phyloP scores from a whole-genome alignment of 2,888 invertebrate genomes.

The Melitaea athalia region DNA sequence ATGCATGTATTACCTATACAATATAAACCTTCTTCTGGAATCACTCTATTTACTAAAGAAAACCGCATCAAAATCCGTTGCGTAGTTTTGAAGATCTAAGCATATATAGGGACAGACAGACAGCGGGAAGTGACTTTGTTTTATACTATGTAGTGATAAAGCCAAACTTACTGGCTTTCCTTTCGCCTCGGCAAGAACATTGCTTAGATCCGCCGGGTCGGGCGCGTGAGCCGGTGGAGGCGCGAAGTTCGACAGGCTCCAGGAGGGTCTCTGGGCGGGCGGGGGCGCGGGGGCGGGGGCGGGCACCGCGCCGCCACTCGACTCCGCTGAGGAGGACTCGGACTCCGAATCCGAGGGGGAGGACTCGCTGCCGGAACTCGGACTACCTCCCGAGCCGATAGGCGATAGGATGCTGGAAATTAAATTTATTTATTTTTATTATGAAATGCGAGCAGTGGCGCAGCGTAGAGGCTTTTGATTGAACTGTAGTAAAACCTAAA shows the following conservation, averaged over 20 bases:
- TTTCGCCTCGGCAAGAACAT: constrained; percentile 80
- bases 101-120: no score
- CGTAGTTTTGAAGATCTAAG: no score
- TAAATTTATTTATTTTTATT: background rate
- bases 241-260: constrained; percentile 74
- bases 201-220: constrained; percentile 75
- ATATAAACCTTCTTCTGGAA: no score
- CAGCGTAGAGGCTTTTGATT: no score
- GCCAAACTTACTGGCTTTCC: constrained; percentile 67
- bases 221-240: constrained; percentile 64
- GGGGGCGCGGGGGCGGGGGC: constrained; percentile 62
- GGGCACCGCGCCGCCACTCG: constrained; percentile 51
- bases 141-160: background rate
- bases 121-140: no score
- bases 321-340: constrained; percentile 82
- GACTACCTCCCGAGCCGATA: constrained; percentile 71
- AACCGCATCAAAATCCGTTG: no score
- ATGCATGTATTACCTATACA: no score
- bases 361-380: constrained; percentile 79
- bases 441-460: no score
- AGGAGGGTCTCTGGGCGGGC: constrained; percentile 63
- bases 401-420: constrained; percentile 70
- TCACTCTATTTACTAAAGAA: no score
- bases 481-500: no score
- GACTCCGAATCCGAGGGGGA: constrained; percentile 85